Evolutionary conservation across 2,113 vertebrate species (phyloP), one percentile per base, ranked within the genome.

Genomic region (Apodemus sylvaticus): DNA sequence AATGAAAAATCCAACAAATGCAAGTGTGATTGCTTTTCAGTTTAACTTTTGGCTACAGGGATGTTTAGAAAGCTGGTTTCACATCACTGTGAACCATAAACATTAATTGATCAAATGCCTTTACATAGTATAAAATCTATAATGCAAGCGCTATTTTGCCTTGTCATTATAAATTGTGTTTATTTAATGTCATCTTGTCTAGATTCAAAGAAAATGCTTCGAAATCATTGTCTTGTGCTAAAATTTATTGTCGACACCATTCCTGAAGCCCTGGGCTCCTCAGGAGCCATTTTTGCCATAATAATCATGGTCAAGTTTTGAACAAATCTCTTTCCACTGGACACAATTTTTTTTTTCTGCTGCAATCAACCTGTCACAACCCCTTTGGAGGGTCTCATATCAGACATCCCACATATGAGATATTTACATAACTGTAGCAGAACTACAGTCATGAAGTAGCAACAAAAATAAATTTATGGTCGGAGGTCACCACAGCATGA

Each of bases 101-200:
- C 39, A 55, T 74, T 76, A 90, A 36, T 39, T 92, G 53, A 82
- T 96, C 48, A 92, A 90, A 83, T 86, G 66, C 79, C 86, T 92
- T 94, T 42, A 92, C 0, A 22, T 20, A 60, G 20, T 31, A 87
- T 55, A 90, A 94, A 82, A 94, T 89, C 85, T 31, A 22, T 78
- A 62, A n/a, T 70, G 22, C 62, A 62, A 51, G 14, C 16, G 26
- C 8, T 51, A n/a, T 82, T 94, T 90, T 86, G 60, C 55, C 58
- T 86, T 70, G 64, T 81, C n/a, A 86, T 86, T 64, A 1, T 88
- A 51, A 91, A 48, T 29, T 89, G 48, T 68, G 55, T 92, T 96
- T 34, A 82, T 92, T 95, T 34, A 82, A 73, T 92, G 36, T 90
- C 55, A 90, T 7, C 66, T 76, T 51, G 24, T 77, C 48, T 87